phyloP scores from a whole-genome alignment of 2,113 vertebrate species.

The Lynx canadensis region DNA sequence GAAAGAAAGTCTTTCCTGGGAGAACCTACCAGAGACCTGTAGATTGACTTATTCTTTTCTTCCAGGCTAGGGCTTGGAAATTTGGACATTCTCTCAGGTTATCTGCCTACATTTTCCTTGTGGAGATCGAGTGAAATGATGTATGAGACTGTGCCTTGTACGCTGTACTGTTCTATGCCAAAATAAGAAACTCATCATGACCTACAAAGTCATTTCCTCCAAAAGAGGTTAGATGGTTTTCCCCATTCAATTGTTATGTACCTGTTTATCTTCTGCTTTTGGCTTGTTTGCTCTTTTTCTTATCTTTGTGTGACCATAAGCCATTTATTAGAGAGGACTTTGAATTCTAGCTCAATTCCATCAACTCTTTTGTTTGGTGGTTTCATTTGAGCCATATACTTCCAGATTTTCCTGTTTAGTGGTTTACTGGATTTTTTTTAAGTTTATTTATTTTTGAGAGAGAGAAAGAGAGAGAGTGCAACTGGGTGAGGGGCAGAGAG shows the following conservation, averaged over 20 bases:
- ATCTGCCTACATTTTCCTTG: neutral
- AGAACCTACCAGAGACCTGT: neutral
- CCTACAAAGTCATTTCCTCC: neutral
- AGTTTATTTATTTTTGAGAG: too few species aligned
- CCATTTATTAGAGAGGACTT: constrained; percentile 35
- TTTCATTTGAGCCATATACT: constrained; percentile 11
- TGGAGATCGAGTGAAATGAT: neutral
- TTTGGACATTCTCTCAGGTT: neutral
- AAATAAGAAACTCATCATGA: neutral
- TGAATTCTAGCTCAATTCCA: neutral
- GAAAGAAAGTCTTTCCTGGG: neutral
- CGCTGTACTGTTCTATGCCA: neutral
- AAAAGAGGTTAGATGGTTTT: neutral
- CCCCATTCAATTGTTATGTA: neutral
- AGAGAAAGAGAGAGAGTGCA: too few species aligned
- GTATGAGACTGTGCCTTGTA: neutral
- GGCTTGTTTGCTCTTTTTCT: neutral
- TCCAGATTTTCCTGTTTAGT: neutral
- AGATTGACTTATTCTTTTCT: neutral
- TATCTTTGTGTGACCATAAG: neutral
- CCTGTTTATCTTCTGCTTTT: neutral
- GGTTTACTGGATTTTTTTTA: neutral
- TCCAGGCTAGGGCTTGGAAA: neutral
- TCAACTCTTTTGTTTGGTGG: neutral
- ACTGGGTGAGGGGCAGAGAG: too few species aligned